These are phyloP conservation scores for Ormyrus labotus DNA, from an alignment of 2,888 invertebrate genomes.

Conservation along the genomic window DNA sequence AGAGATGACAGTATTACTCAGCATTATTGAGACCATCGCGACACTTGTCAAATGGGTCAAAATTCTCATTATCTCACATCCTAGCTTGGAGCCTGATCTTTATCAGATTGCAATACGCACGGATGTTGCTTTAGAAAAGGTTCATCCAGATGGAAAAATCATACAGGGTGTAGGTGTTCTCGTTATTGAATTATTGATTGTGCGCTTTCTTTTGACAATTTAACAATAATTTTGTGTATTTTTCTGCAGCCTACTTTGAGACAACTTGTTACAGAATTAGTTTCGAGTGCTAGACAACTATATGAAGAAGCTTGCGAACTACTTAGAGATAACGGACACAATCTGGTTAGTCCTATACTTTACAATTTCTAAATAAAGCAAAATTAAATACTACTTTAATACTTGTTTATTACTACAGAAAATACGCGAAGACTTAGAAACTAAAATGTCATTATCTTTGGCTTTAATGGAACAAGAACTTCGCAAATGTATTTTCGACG, in stretches of 20 bases:
- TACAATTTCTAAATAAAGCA: constrained; percentile 10
- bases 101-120: constrained; percentile 86
- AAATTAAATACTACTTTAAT: constrained; percentile 7
- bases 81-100: constrained; percentile 83
- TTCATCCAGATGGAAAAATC: constrained; percentile 89
- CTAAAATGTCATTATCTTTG: constrained; percentile 82
- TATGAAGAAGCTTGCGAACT: constrained; percentile 86
- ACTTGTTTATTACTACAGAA: constrained; percentile 72
- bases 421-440: constrained; percentile 82
- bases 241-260: constrained; percentile 80
- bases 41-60: constrained; percentile 91
- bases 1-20: constrained; percentile 84
- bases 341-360: constrained; percentile 75
- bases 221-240: too few relatives aligned
- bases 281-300: constrained; percentile 81
- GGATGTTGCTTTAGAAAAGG: constrained; percentile 82
- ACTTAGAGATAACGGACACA: constrained; percentile 82
- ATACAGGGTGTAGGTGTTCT: constrained; percentile 81
- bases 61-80: constrained; percentile 82
- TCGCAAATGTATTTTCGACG: constrained; percentile 82
- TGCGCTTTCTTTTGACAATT: too few relatives aligned
- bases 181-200: neutral
- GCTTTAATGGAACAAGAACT: constrained; percentile 85
- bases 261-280: constrained; percentile 86
- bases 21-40: constrained; percentile 89